phyloP scores from a whole-genome alignment of 1,140 invertebrate species.

The Zaprionus davidi region DNA sequence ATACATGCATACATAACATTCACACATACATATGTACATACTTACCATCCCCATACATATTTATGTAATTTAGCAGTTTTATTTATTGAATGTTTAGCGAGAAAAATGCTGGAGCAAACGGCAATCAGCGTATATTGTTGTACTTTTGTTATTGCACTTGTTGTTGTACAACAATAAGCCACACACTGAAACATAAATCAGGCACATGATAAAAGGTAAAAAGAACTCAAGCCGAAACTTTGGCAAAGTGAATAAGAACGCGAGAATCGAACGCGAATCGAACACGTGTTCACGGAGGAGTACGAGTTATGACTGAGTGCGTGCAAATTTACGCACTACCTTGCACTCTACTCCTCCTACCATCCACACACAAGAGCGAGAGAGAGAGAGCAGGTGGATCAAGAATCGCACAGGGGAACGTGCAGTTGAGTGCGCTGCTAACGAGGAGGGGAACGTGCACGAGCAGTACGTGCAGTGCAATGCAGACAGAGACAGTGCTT shows the following conservation, averaged over 20 bases:
- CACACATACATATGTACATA: background rate
- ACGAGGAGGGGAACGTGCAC: background rate
- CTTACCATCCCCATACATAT: constrained; percentile 20
- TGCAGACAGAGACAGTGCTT: too few relatives aligned
- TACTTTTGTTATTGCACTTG: constrained; percentile 13
- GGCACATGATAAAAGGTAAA: constrained; percentile 3
- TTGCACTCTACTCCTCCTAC: background rate
- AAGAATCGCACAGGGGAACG: background rate
- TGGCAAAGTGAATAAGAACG: background rate
- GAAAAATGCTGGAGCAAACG: constrained; percentile 18
- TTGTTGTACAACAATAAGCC: constrained; percentile 23
- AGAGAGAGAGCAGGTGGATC: background rate
- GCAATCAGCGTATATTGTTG: constrained; percentile 49
- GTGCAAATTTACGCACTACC: background rate
- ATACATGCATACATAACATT: background rate
- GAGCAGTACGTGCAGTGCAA: too few relatives aligned
- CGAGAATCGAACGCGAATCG: background rate
- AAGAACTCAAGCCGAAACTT: constrained; percentile 1
- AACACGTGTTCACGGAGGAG: background rate
- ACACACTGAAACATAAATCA: constrained; percentile 53
- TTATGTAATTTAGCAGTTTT: constrained; percentile 69
- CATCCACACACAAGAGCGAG: background rate
- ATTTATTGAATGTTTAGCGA: constrained; percentile 76
- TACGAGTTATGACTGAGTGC: constrained; percentile 1
- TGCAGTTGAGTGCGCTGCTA: background rate